Evolutionary conservation across 2,113 vertebrate species (phyloP).

Genomic region (Nibea coibor): DNA sequence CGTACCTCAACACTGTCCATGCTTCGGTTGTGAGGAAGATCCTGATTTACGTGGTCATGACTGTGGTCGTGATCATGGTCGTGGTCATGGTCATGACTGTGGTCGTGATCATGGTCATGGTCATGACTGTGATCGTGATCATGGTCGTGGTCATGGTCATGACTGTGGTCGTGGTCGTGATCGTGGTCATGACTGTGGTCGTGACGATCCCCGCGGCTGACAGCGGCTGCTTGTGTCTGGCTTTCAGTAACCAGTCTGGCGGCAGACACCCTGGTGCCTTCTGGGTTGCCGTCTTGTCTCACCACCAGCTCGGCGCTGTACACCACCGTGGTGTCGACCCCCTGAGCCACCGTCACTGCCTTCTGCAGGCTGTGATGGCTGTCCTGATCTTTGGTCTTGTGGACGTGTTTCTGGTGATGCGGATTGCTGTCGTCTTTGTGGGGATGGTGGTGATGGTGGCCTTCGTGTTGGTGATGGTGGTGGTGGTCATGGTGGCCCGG

Average conservation of each 20-base stretch:
- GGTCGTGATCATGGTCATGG: background rate
- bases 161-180: background rate
- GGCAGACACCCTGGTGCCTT: background rate
- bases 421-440: slow-evolving; percentile 30
- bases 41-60: slow-evolving; percentile 2
- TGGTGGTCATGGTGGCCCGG: slow-evolving; percentile 46
- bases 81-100: background rate
- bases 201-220: background rate
- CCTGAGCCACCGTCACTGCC: slow-evolving; percentile 54
- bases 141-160: background rate
- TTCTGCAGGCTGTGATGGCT: slow-evolving; percentile 78
- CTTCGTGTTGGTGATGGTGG: slow-evolving; percentile 22
- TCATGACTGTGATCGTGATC: background rate
- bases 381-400: slow-evolving; percentile 7
- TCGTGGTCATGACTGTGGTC: background rate
- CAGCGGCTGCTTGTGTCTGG: background rate
- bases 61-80: background rate
- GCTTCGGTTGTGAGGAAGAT: slow-evolving; percentile 17
- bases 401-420: slow-evolving; percentile 70
- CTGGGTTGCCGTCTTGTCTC: background rate
- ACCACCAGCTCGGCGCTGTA: slow-evolving; percentile 45
- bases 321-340: slow-evolving; percentile 47
- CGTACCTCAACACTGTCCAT: slow-evolving; percentile 53
- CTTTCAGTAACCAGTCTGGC: slow-evolving; percentile 37
- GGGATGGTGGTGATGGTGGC: background rate